Conservation (phyloP, 2,113 vertebrate genomes). For the Lonchura striata region DNA sequence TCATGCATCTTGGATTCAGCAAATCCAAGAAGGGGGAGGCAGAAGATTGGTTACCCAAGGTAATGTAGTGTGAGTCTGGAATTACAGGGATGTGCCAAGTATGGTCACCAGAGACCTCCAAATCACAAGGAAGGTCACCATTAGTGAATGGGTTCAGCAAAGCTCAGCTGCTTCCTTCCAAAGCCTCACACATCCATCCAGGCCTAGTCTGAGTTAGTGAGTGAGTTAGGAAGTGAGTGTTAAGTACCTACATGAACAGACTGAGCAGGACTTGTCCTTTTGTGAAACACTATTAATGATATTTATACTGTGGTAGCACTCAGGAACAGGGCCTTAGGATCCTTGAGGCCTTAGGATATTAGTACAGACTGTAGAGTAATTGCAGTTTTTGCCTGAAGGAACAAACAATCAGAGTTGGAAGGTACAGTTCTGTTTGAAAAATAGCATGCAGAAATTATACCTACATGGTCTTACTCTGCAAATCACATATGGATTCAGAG, state of each 20-base stretch:
- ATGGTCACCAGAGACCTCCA: neutral
- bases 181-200: neutral
- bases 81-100: rapidly evolving
- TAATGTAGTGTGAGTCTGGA: neutral
- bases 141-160: neutral
- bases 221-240: neutral
- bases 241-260: neutral
- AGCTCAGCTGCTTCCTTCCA: neutral
- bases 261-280: neutral
- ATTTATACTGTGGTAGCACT: neutral
- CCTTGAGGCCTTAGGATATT: neutral
- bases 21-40: neutral
- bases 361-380: neutral
- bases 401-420: neutral
- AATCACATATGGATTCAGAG: neutral
- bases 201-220: neutral
- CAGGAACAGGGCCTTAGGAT: neutral
- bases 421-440: neutral
- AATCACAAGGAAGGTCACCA: neutral
- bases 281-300: neutral
- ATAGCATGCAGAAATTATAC: neutral
- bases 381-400: neutral
- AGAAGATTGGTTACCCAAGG: neutral
- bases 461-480: neutral
- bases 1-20: neutral